Evolutionary conservation across 2,797 vertebrate genomes (phyloP).

Genomic region (Alosa sapidissima): DNA sequence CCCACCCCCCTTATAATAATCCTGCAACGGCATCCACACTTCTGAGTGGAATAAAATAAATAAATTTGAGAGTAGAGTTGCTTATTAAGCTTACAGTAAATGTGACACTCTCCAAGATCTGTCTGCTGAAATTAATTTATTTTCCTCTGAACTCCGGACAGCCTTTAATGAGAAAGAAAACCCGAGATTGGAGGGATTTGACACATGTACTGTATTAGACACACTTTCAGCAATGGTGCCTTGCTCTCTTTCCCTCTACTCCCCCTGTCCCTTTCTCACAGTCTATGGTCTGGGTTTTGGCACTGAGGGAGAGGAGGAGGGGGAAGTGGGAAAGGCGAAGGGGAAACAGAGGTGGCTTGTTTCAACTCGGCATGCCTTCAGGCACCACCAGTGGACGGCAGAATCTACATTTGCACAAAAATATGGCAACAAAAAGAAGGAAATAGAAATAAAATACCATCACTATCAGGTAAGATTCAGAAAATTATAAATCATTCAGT

Average conservation of each 20-base stretch:
- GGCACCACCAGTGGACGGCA: neutral
- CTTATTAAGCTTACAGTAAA: constrained; percentile 20
- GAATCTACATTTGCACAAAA: neutral
- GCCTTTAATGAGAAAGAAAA: constrained; percentile 7
- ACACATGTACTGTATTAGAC: constrained; percentile 13
- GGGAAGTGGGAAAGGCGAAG: neutral
- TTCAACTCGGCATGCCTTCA: neutral
- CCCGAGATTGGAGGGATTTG: neutral
- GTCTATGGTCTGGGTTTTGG: neutral
- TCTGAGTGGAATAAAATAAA: constrained; percentile 12
- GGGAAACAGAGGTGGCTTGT: neutral
- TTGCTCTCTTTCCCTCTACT: neutral
- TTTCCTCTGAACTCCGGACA: constrained; percentile 10
- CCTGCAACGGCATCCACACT: neutral
- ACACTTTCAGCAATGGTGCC: constrained; percentile 7
- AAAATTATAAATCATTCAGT: no score
- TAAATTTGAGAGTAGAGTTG: neutral
- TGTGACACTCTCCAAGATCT: constrained; percentile 13
- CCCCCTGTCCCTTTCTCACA: neutral
- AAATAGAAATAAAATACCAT: neutral
- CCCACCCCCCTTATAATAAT: neutral
- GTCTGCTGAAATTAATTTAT: constrained; percentile 11
- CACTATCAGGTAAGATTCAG: no score
- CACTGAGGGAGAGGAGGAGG: neutral
- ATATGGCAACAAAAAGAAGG: neutral